phyloP scores from a whole-genome alignment of 2,797 vertebrate genomes.

The Mormyrus proboscirostris region DNA sequence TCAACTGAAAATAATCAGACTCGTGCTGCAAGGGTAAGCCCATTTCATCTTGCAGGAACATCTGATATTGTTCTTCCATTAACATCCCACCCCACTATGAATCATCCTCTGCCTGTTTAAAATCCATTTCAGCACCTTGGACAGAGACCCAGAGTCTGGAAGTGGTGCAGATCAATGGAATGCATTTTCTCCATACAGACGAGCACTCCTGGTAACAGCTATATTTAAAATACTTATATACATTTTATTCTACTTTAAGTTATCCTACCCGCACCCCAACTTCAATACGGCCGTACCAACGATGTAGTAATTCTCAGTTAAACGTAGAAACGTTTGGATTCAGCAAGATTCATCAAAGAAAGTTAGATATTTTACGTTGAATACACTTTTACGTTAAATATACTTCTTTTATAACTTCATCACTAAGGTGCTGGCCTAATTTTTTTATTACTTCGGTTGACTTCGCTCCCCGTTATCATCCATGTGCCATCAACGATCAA shows the following conservation, averaged over 20 bases:
- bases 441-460: background rate
- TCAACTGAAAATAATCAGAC: background rate
- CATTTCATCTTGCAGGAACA: background rate
- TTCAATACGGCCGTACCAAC: background rate
- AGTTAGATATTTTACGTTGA: background rate
- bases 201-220: background rate
- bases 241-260: background rate
- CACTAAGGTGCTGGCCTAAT: background rate
- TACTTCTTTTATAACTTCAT: background rate
- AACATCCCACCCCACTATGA: background rate
- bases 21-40: background rate
- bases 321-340: background rate
- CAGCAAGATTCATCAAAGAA: background rate
- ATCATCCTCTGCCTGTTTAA: slow-evolving; percentile 13
- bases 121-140: slow-evolving; percentile 58
- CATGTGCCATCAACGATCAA: slow-evolving; percentile 7
- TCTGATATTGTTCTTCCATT: slow-evolving; percentile 2
- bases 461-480: background rate
- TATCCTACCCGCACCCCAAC: background rate
- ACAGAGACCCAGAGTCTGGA: slow-evolving; percentile 40
- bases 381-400: background rate
- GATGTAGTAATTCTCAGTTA: background rate
- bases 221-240: slow-evolving; percentile 3
- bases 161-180: slow-evolving; percentile 37
- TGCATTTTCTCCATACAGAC: slow-evolving; percentile 27